Evolutionary conservation across 2,888 invertebrate species (phyloP), one percentile per base, ranked within the genome.

Genomic region (Mystacides longicornis): DNA sequence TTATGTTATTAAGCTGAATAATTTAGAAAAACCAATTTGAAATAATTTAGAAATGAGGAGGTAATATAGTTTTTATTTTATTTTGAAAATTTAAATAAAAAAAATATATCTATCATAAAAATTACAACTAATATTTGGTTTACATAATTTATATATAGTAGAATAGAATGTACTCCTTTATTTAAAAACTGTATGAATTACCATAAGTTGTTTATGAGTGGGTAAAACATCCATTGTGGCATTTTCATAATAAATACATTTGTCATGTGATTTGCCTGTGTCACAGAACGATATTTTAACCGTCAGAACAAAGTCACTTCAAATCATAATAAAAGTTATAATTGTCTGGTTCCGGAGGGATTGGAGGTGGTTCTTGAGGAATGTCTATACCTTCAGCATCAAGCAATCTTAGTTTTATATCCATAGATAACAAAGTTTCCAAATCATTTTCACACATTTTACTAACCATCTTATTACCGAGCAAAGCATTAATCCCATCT

Each of bases 311-410:
- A 7, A 3, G 31, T 55, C 74, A 86, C 67, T 86, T 85, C 64
- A 83, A 74, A 69, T 86, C 86, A 67, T 85, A 86, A 68, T 84
- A 87, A 72, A 93, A 93, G 69, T 92, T 89, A 71, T 92, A 96
- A 74, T 94, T 92, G 63, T 91, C 87, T 3, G 97, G 96, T 68
- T 91, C 89, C 51, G 89, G 88, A 0, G 97, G 96, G 66, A 97
- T 87, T 45, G 86, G 83, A 2, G 96, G 97, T 14, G 95, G 91
- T 67, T 91, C 88, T 66, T 93, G 89, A 1, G 96, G 96, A 65
- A 96, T 94, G 62, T 89, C 89, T 53, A 97, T 88, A 4, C 95
- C 95, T 73, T 97, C 96, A 0, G 94, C 91, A 72, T 97, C 96
- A 58, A 98, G 75, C 54, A 98, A 75, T 58, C 95, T 78, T 47